phyloP scores from a whole-genome alignment of 1,140 invertebrate genomes.

The Tribolium castaneum region DNA sequence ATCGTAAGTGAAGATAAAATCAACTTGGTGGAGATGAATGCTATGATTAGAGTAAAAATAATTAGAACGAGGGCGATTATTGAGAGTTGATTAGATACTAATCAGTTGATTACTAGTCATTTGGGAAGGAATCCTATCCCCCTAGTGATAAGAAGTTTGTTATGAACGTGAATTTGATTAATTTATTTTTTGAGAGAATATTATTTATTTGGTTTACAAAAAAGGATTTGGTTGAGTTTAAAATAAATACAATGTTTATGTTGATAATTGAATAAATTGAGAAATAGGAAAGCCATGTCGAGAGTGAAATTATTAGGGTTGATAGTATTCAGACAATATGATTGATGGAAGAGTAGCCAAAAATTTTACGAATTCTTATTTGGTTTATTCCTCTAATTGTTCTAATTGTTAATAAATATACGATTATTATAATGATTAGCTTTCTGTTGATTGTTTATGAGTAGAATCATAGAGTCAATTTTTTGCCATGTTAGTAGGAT shows the following conservation, averaged over 20 bases:
- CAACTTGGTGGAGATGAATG: too few relatives aligned
- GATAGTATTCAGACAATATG: conserved; percentile 67
- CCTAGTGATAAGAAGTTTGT: too few relatives aligned
- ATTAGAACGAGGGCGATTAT: too few relatives aligned
- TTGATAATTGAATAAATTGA: conserved; percentile 64
- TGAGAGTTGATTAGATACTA: too few relatives aligned
- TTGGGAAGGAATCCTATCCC: too few relatives aligned
- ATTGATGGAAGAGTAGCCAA: conserved; percentile 68
- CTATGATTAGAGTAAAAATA: too few relatives aligned
- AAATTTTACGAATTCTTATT: conserved; percentile 66
- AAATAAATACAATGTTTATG: conserved; percentile 62
- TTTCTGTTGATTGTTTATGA: conserved; percentile 57
- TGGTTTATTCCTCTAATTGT: conserved; percentile 64
- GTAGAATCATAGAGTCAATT: conserved; percentile 65
- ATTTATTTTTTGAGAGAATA: too few relatives aligned
- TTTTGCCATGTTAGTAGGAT: conserved; percentile 68
- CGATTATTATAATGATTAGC: conserved; percentile 62
- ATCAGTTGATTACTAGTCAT: too few relatives aligned
- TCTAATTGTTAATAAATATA: too few relatives aligned
- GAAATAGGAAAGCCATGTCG: conserved; percentile 64
- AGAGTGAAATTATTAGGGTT: conserved; percentile 61
- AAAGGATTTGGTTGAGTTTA: conserved; percentile 64
- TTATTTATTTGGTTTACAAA: conserved; percentile 65
- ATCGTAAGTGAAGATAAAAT: too few relatives aligned
- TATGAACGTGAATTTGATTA: too few relatives aligned